A percentile compares a stretch with the other conserved stretches of the same genome.
phyloP scores from a whole-genome alignment of 2,113 vertebrate genomes.

The Rhodinocichla rosea region DNA sequence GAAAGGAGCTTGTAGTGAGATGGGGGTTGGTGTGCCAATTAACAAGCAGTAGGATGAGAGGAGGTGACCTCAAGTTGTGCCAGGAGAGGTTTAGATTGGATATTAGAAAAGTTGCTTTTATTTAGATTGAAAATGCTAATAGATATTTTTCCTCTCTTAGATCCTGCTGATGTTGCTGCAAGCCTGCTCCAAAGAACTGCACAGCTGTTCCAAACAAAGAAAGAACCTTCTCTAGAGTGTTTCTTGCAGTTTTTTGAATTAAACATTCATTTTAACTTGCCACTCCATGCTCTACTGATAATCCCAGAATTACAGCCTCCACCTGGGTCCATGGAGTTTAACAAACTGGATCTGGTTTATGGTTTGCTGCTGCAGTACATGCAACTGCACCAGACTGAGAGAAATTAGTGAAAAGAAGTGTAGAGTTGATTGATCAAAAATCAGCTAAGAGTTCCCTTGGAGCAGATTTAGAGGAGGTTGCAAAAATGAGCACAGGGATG shows the following conservation, averaged over 20 bases:
- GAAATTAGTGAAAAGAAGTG: fast-evolving
- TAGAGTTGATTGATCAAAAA: not conserved
- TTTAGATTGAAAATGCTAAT: not conserved
- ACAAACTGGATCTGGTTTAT: not conserved
- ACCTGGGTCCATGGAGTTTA: fast-evolving
- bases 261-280: not conserved
- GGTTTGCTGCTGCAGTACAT: not conserved
- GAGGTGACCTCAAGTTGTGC: not conserved
- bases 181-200: not conserved
- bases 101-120: not conserved
- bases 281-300: fast-evolving
- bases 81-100: not conserved
- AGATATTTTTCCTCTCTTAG: not conserved
- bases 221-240: not conserved
- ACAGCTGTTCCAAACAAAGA: not conserved
- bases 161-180: not conserved
- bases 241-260: not conserved
- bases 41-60: not conserved
- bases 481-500: not conserved
- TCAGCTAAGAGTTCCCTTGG: not conserved
- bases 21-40: not conserved
- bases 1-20: not conserved
- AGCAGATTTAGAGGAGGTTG: not conserved
- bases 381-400: not conserved
- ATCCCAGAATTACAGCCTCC: fast-evolving